These are phyloP conservation scores for Scaptomyza tumidula DNA, from an alignment of 2,888 invertebrate genomes.

Conservation along the genomic window DNA sequence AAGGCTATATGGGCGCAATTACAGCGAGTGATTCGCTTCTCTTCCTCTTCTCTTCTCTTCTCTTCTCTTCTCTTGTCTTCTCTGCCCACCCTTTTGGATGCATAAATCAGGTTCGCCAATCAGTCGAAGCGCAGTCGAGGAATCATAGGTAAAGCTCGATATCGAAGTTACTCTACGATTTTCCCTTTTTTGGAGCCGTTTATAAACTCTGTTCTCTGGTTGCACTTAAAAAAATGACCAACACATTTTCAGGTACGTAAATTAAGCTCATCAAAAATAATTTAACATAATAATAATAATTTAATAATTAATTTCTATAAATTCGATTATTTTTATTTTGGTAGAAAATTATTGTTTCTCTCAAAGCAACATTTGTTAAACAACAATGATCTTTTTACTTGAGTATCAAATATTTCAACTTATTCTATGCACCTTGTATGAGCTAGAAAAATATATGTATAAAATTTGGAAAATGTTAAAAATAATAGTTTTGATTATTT, in stretches of 20 bases:
- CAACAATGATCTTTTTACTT: too few species aligned
- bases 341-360: too few species aligned
- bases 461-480: too few species aligned
- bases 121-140: slow-evolving; percentile 5
- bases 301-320: too few species aligned
- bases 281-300: too few species aligned
- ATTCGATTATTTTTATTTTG: too few species aligned
- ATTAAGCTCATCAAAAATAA: not conserved
- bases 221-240: not conserved
- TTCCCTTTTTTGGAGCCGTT: not conserved
- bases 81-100: slow-evolving; percentile 6
- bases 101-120: slow-evolving; percentile 47
- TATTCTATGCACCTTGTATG: too few species aligned
- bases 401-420: too few species aligned
- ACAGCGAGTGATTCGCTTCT: slow-evolving; percentile 19
- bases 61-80: not conserved
- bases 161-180: slow-evolving; percentile 8
- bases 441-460: too few species aligned
- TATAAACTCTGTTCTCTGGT: not conserved
- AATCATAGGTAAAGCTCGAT: slow-evolving; percentile 11
- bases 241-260: not conserved
- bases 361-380: too few species aligned
- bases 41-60: not conserved
- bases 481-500: too few species aligned
- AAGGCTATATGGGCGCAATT: slow-evolving; percentile 35